A percentile compares a stretch with the other conserved stretches of the same genome.
Conservation (phyloP, 2,888 invertebrate genomes). For the Resseliella maxima region DNA sequence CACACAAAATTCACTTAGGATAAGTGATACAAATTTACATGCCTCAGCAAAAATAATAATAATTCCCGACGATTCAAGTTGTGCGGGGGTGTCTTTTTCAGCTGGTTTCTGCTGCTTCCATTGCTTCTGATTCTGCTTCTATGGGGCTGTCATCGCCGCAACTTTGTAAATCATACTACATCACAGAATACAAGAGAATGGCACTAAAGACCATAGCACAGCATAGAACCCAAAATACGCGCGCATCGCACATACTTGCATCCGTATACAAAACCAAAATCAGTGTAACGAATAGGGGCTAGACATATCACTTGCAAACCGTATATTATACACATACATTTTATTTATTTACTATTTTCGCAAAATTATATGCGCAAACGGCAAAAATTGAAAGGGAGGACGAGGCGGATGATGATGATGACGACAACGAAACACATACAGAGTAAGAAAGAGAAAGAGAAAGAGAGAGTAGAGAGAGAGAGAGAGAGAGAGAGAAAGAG, state of each 20-base stretch:
- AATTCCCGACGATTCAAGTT: constrained; percentile 14
- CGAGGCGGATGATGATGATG: background rate
- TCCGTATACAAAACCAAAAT: background rate
- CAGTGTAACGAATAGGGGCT: background rate
- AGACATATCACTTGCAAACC: constrained; percentile 25
- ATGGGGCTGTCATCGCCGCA: constrained; percentile 49
- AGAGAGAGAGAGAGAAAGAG: no score
- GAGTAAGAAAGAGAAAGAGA: background rate
- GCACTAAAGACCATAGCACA: no score
- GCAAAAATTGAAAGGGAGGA: constrained; percentile 11
- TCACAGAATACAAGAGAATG: no score
- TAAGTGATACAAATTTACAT: constrained; percentile 53
- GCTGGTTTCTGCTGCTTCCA: constrained; percentile 21
- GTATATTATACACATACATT: constrained; percentile 2
- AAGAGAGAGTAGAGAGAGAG: no score
- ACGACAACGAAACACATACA: background rate
- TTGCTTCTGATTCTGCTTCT: no score
- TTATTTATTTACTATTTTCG: constrained; percentile 40
- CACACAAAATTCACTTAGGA: constrained; percentile 53
- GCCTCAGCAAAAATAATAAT: constrained; percentile 54
- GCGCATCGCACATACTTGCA: background rate
- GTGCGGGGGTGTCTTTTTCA: constrained; percentile 43
- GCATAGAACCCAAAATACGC: no score
- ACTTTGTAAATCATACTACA: constrained; percentile 42
- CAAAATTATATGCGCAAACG: constrained; percentile 44